These are phyloP conservation scores for Kryptolebias ocellatus DNA, from an alignment of 2,797 vertebrate species.

Conservation along the genomic window DNA sequence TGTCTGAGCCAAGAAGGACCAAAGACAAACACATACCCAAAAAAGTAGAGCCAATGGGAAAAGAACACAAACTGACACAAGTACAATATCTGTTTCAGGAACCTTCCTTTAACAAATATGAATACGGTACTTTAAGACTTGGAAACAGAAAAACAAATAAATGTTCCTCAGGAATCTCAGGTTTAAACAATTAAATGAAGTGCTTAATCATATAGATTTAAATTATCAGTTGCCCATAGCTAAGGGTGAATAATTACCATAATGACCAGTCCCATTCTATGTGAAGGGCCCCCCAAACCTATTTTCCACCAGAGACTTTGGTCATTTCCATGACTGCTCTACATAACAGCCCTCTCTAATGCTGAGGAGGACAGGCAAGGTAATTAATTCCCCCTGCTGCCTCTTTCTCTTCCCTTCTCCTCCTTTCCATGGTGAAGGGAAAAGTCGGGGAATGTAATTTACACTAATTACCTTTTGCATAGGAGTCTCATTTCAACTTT, in stretches of 20 bases:
- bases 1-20: conserved; percentile 55
- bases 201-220: conserved; percentile 50
- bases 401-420: conserved; percentile 69
- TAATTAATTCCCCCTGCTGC: conserved; percentile 77
- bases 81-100: not conserved
- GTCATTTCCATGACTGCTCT: conserved; percentile 73
- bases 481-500: conserved; percentile 77
- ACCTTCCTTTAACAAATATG: conserved; percentile 1
- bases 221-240: conserved; percentile 47
- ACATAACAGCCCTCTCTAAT: conserved; percentile 65
- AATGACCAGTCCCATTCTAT: conserved; percentile 46
- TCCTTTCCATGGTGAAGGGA: conserved; percentile 62
- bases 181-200: conserved; percentile 43
- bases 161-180: conserved; percentile 8
- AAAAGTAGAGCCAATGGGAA: conserved; percentile 16
- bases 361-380: conserved; percentile 71
- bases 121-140: not conserved
- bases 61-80: conserved; percentile 8
- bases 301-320: conserved; percentile 64
- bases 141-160: conserved; percentile 18
- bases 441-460: conserved; percentile 79
- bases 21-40: conserved; percentile 47
- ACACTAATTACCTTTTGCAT: conserved; percentile 80
- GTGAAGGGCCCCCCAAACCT: conserved; percentile 42
- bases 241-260: conserved; percentile 61